Conservation (phyloP, 2,113 vertebrate species). For the Tupaia tana region DNA sequence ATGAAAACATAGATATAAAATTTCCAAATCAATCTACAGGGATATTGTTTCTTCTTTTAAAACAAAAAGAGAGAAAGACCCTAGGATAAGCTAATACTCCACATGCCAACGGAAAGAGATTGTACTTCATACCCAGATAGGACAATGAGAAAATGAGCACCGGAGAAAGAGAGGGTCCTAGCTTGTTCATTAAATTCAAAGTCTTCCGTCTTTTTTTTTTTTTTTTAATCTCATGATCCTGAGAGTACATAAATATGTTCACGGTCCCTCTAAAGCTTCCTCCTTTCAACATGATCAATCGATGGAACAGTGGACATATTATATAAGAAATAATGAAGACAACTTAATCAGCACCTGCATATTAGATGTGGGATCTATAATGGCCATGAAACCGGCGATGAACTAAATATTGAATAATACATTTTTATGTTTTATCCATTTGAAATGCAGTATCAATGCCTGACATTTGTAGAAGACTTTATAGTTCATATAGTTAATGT, state of each 20-base stretch:
- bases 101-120: neutral
- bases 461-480: neutral
- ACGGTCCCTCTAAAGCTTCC: neutral
- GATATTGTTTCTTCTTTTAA: neutral
- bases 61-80: neutral
- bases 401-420: conserved; percentile 5
- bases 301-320: neutral
- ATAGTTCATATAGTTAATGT: neutral
- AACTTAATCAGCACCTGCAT: neutral
- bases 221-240: neutral
- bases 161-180: neutral
- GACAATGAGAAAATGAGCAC: neutral
- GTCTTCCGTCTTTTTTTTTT: neutral
- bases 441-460: neutral
- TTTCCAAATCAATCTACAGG: neutral
- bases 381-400: neutral
- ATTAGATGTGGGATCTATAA: neutral
- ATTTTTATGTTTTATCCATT: neutral
- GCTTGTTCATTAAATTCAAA: conserved; percentile 44
- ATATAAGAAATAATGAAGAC: conserved; percentile 1
- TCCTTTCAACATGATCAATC: neutral
- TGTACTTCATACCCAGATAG: neutral
- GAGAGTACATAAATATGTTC: neutral
- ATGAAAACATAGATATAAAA: neutral
- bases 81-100: neutral